Percentiles rank a stretch among this genome's conserved stretches.
phyloP scores from a whole-genome alignment of 1,140 invertebrate genomes.

The Nephila pilipes region DNA sequence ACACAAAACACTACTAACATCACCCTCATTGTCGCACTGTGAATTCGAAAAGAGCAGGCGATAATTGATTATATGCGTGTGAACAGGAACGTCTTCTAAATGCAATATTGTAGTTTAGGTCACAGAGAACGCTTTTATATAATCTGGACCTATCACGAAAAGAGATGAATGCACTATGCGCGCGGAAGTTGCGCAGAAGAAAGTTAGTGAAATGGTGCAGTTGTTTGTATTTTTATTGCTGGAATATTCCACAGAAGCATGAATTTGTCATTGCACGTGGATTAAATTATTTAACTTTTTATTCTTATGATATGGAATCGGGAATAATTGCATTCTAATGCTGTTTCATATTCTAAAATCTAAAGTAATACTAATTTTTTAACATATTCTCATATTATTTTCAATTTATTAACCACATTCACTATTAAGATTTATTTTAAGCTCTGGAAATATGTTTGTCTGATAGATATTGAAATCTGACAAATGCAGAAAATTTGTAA shows the following conservation, averaged over 20 bases:
- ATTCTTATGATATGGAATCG: no score
- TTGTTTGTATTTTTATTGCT: background rate
- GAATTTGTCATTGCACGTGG: background rate
- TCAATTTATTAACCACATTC: no score
- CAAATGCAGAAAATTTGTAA: no score
- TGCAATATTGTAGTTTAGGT: background rate
- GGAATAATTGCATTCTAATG: no score
- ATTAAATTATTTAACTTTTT: no score
- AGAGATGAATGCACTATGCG: background rate
- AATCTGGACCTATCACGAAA: conserved; percentile 6
- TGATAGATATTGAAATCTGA: no score
- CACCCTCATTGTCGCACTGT: background rate
- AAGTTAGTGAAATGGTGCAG: background rate
- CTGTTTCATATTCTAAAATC: no score
- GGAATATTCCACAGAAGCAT: background rate
- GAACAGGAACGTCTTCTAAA: background rate
- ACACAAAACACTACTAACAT: background rate
- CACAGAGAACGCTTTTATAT: background rate
- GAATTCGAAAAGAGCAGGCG: background rate
- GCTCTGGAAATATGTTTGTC: no score
- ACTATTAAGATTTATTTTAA: no score
- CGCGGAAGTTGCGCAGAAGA: background rate
- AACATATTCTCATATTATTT: no score
- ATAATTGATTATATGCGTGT: background rate
- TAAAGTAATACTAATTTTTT: no score